These are phyloP conservation scores for Eptesicus fuscus DNA, from an alignment of 2,113 vertebrate genomes.

Conservation along the genomic window DNA sequence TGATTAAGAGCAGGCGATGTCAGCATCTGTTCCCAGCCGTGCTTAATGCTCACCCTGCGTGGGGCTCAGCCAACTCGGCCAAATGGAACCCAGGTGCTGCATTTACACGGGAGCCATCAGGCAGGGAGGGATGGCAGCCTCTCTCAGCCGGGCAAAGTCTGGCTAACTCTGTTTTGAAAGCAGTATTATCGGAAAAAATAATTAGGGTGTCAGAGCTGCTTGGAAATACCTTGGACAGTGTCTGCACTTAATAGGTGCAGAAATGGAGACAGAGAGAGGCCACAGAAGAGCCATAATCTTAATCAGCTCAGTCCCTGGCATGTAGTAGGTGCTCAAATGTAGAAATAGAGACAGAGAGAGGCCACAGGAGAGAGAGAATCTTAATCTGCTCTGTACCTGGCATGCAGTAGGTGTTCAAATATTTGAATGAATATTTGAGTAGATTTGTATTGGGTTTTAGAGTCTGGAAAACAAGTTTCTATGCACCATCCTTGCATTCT, in stretches of 20 bases:
- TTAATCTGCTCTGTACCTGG: not conserved
- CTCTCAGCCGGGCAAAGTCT: not conserved
- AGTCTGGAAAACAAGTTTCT: not conserved
- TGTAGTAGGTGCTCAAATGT: not conserved
- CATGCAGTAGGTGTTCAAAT: not conserved
- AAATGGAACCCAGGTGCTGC: not conserved
- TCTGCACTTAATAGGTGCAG: not conserved
- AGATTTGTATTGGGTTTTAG: not conserved
- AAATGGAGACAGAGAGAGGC: not conserved
- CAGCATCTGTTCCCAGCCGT: slow-evolving; percentile 20
- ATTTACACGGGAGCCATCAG: not conserved
- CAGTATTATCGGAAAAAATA: not conserved
- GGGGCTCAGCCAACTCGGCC: not conserved
- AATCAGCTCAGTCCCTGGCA: not conserved
- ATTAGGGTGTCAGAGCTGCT: not conserved
- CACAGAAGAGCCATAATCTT: not conserved
- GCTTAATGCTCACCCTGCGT: not conserved
- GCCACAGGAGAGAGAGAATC: not conserved
- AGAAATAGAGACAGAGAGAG: not conserved
- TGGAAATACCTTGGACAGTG: not conserved
- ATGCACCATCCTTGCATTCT: not conserved
- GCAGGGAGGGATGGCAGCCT: not conserved
- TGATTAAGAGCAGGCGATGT: not conserved
- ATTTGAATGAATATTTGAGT: not conserved
- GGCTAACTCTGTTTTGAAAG: not conserved